A percentile compares a stretch with the other conserved stretches of the same genome.
Evolutionary conservation across 2,888 invertebrate species (phyloP).

Genomic region (Dorcus hopei): DNA sequence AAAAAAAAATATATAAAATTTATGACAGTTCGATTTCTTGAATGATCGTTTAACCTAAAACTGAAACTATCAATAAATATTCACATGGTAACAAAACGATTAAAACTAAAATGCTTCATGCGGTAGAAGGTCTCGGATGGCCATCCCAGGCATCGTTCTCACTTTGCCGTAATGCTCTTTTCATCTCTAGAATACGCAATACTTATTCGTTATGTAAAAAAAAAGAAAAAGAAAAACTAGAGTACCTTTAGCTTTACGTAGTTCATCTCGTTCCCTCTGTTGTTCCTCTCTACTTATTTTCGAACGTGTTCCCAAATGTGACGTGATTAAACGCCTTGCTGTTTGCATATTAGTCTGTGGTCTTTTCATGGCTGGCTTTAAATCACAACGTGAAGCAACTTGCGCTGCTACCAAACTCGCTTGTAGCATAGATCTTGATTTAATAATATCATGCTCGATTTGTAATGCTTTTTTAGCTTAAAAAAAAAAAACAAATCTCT

Average conservation of each 20-base stretch:
- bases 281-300: constrained; percentile 41
- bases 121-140: constrained; percentile 35
- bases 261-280: constrained; percentile 40
- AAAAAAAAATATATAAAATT: too few species aligned
- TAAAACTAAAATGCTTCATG: constrained; percentile 12
- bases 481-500: constrained; percentile 19
- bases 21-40: too few species aligned
- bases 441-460: constrained; percentile 40
- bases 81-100: not conserved
- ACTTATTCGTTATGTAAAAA: not conserved
- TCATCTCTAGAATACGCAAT: constrained; percentile 33
- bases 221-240: constrained; percentile 7
- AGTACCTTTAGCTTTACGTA: constrained; percentile 43
- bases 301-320: constrained; percentile 43
- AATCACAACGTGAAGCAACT: constrained; percentile 39
- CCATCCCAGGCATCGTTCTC: constrained; percentile 49
- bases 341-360: constrained; percentile 46
- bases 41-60: too few species aligned
- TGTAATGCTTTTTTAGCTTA: constrained; percentile 43
- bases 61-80: too few species aligned
- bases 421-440: constrained; percentile 44
- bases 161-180: constrained; percentile 38
- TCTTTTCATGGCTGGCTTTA: constrained; percentile 47
- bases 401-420: constrained; percentile 38
- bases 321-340: constrained; percentile 45